These are phyloP conservation scores for Anseranas semipalmata DNA, from an alignment of 2,113 vertebrate genomes.

Conservation along the genomic window DNA sequence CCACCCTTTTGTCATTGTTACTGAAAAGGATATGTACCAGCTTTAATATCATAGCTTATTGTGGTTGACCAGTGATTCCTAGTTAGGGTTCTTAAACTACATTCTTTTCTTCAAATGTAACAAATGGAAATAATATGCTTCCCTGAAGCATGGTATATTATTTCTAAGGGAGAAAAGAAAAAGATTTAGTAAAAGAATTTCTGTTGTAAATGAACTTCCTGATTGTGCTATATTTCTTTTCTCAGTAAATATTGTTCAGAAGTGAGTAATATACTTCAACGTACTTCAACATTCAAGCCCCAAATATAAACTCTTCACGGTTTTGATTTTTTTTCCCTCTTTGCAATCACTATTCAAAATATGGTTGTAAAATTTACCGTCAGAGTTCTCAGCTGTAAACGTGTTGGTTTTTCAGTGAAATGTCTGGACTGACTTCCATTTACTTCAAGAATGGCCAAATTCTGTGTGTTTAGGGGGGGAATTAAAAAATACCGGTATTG, in stretches of 20 bases:
- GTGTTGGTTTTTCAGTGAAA: not conserved
- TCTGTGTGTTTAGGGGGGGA: not conserved
- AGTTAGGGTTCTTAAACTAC: slow-evolving; percentile 1
- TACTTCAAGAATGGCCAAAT: not conserved
- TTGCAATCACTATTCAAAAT: not conserved
- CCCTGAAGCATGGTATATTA: not conserved
- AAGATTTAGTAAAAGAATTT: not conserved
- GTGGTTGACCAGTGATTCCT: slow-evolving; percentile 24
- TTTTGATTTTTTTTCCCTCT: not conserved
- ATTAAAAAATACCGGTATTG: not conserved
- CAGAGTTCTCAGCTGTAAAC: not conserved
- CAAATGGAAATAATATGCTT: slow-evolving; percentile 6
- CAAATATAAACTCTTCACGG: not conserved
- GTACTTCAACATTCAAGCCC: not conserved
- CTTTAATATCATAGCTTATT: not conserved
- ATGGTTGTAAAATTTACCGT: not conserved
- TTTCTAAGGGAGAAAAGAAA: not conserved
- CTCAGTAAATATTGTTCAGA: not conserved
- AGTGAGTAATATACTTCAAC: not conserved
- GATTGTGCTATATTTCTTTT: not conserved
- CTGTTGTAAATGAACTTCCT: not conserved
- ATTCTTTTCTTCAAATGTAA: slow-evolving; percentile 49
- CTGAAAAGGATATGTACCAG: not conserved
- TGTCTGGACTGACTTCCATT: not conserved
- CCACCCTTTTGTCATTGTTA: slow-evolving; percentile 27